Base-by-base conservation (phyloP, 1,140 invertebrate species). In the Drosophila simulans region DNA sequence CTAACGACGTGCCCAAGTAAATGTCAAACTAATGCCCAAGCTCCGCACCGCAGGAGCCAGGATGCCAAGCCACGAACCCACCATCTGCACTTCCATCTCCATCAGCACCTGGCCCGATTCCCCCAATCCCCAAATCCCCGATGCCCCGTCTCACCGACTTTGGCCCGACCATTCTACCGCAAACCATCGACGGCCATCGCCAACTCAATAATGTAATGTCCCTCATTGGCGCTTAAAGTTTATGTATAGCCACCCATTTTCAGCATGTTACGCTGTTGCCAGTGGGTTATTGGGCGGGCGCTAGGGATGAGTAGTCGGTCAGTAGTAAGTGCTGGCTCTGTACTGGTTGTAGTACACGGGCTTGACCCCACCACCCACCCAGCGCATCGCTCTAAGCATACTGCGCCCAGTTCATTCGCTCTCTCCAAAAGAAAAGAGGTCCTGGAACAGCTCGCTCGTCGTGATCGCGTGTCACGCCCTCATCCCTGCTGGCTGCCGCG, bases 1-100 rank as follows among this genome's bases (percentile, higher is more conserved):
- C 71, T 83, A 88, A 88, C 83, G 83, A 88, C 84, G 76, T 88
- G 83, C 83, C 79, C 80, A 88, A 88, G 83, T 88, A 88, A 88
- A 88, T 88, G 83, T 88, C 83, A 88, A 88, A 88, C 83, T 88
- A 88, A 88, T 88, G 83, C 83, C 79, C 56, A 43, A 77, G 69
- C 77, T 51, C 54, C 69, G 77, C 83, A 82, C 83, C 82, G 70
- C 82, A 85, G 74, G 68, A 74, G 78, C 49, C 77, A 77, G 72
- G 57, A 66, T 56, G 60, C 42, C 60, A 59, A 65, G 68, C 68
- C 68, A 71, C 68, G 35, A 70, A 22, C 31, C 49, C 49, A 52
- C 49, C 43, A 42, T 42, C 68, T 49, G 46, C 60, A 68, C 64
- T 64, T 51, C 31, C 64, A 35, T 27, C 15, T 35, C 31, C 53